A percentile compares a stretch with the other conserved stretches of the same genome.
Conservation (phyloP, 2,113 vertebrate genomes). For the Suncus etruscus region DNA sequence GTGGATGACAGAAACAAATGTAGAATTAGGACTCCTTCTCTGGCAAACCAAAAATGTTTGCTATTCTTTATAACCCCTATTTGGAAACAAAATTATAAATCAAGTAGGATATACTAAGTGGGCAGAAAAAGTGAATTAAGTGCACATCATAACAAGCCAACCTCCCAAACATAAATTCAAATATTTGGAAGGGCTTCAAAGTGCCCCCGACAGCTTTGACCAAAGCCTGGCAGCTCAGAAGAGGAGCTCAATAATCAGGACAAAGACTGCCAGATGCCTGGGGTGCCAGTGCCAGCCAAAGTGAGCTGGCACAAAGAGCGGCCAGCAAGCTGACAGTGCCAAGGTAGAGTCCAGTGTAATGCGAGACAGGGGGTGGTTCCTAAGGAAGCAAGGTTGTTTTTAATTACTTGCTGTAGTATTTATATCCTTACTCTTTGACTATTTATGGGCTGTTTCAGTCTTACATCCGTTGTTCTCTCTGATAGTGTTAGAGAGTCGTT, state of each 20-base stretch:
- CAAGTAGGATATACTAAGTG: background rate
- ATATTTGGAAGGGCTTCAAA: conserved; percentile 74
- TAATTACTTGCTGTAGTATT: conserved; percentile 56
- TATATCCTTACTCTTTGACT: conserved; percentile 34
- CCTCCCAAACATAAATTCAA: background rate
- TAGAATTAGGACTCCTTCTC: background rate
- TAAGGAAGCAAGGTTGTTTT: conserved; percentile 52
- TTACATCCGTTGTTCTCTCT: conserved; percentile 24
- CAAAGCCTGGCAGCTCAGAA: conserved; percentile 63
- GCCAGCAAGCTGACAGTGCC: conserved; percentile 40
- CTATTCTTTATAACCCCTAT: conserved; percentile 30
- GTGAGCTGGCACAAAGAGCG: conserved; percentile 51
- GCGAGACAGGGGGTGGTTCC: conserved; percentile 33
- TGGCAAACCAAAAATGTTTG: background rate
- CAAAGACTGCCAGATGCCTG: conserved; percentile 47
- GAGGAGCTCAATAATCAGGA: conserved; percentile 43
- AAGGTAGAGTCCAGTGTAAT: conserved; percentile 53
- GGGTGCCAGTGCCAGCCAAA: conserved; percentile 41
- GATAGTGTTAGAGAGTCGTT: conserved; percentile 29
- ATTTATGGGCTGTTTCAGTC: background rate
- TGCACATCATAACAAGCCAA: conserved; percentile 34
- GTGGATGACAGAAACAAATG: conserved; percentile 20
- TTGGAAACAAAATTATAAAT: conserved; percentile 61
- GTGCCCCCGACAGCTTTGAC: conserved; percentile 18
- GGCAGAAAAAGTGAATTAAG: background rate